phyloP scores from a whole-genome alignment of 2,888 invertebrate species.

The Lepetodrilus schrolli region DNA sequence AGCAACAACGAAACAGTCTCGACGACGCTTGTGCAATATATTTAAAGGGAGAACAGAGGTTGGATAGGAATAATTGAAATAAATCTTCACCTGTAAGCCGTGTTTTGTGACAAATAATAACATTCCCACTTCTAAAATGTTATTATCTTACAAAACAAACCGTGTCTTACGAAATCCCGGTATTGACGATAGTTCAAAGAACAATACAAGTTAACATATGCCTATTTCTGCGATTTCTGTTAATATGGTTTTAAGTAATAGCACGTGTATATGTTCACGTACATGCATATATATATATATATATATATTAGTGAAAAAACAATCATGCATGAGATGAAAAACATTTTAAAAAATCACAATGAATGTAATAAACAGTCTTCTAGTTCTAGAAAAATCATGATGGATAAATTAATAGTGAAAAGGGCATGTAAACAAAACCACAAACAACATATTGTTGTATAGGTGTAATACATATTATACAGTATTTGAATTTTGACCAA shows the following conservation, averaged over 20 bases:
- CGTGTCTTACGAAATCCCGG: background rate
- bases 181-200: background rate
- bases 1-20: background rate
- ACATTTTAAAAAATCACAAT: too few species aligned
- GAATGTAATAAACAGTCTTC: too few species aligned
- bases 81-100: background rate
- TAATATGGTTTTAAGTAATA: too few species aligned
- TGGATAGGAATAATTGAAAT: slow-evolving; percentile 16
- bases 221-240: too few species aligned
- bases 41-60: background rate
- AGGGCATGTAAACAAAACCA: too few species aligned
- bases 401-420: too few species aligned
- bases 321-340: too few species aligned
- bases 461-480: too few species aligned
- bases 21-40: background rate
- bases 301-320: too few species aligned
- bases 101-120: background rate
- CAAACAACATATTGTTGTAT: too few species aligned
- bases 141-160: slow-evolving; percentile 2
- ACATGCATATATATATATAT: background rate
- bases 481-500: too few species aligned
- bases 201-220: background rate
- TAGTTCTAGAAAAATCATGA: too few species aligned
- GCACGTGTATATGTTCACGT: background rate
- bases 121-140: background rate